phyloP scores from a whole-genome alignment of 1,140 invertebrate species.

The Musca vetustissima region DNA sequence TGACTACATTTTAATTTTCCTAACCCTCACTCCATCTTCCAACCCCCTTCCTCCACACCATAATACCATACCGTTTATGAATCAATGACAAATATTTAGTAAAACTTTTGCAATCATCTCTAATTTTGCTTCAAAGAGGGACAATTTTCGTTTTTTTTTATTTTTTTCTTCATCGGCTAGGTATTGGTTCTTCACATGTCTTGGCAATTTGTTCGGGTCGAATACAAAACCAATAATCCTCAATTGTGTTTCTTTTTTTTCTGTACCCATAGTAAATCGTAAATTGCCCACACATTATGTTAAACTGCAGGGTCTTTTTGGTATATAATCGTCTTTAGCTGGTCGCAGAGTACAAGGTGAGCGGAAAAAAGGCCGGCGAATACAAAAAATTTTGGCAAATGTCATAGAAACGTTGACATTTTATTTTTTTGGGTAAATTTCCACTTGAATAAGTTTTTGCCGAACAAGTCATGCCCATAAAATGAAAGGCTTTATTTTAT shows the following conservation, averaged over 20 bases:
- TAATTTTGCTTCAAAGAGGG: neutral
- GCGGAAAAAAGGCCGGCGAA: no score
- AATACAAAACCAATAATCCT: no score
- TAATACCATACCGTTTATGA: neutral
- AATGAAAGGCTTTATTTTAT: no score
- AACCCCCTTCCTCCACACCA: no score
- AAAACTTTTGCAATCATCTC: neutral
- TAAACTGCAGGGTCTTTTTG: neutral
- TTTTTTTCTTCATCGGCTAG: neutral
- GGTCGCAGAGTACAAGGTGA: neutral
- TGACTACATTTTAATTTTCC: no score
- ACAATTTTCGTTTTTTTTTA: neutral
- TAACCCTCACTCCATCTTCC: no score
- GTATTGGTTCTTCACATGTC: no score
- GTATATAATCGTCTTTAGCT: no score
- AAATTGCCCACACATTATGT: slow-evolving; percentile 17
- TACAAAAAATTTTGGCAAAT: neutral
- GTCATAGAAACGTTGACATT: slow-evolving; percentile 20
- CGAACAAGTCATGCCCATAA: no score
- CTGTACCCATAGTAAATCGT: neutral
- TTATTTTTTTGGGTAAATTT: neutral
- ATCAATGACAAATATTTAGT: slow-evolving; percentile 20
- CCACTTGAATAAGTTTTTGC: slow-evolving; percentile 12
- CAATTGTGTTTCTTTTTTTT: neutral
- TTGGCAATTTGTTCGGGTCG: no score